Conservation (phyloP, 2,113 vertebrate genomes). For the Cyprichromis sp. region DNA sequence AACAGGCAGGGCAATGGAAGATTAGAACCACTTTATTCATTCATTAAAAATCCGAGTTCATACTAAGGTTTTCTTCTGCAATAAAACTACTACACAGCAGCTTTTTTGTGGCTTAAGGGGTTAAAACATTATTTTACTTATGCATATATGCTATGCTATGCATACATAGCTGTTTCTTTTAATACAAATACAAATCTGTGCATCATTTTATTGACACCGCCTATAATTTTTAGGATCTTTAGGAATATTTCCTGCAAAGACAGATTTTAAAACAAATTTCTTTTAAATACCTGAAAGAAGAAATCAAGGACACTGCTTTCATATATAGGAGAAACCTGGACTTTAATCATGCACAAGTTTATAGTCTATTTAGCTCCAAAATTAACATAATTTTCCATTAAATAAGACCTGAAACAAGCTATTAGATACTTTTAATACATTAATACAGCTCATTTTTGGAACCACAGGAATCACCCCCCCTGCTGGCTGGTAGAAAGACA, state of each 20-base stretch:
- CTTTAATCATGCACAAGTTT: not conserved
- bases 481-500: not conserved
- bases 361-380: not conserved
- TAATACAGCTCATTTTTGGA: not conserved
- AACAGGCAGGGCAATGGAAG: not conserved
- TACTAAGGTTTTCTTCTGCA: not conserved
- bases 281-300: not conserved
- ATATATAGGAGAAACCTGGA: not conserved
- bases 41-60: not conserved
- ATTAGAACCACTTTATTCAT: slow-evolving; percentile 1
- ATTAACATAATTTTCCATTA: not conserved
- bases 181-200: not conserved
- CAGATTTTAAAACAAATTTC: not conserved
- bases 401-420: not conserved
- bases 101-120: fast-evolving
- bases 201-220: not conserved
- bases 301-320: not conserved
- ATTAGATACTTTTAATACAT: not conserved
- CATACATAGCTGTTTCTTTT: not conserved
- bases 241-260: not conserved
- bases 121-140: not conserved
- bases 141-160: not conserved
- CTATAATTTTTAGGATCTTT: not conserved
- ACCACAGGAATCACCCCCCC: not conserved
- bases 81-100: not conserved